Evolutionary conservation across 2,888 invertebrate genomes (phyloP), one percentile per base, ranked within the genome.

Genomic region (Chrysomela aeneicollis): DNA sequence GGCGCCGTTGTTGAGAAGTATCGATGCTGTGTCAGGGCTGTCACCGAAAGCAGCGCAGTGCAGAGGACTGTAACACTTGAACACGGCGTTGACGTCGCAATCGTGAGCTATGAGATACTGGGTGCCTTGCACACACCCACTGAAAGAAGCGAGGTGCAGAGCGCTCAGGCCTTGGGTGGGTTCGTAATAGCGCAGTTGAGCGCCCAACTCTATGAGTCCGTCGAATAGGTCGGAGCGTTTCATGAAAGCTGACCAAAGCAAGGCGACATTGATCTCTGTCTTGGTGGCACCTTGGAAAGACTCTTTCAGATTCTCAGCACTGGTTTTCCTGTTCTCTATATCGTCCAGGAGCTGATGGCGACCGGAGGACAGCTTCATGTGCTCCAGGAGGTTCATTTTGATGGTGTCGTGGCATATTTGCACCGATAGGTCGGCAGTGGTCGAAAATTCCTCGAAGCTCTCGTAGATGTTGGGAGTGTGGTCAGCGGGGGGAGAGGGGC

Each of bases 41-140:
- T 95, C 93, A 12, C 95, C 93, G 82, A 94, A 94, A 32, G 95
- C 94, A 12, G 95, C 93, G 79, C 93, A 94, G 81, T 97, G 95
- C 64, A 96, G 86, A 0, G 95, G 94, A 51, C 92, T 91, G 79
- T 92, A 92, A 73, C 89, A 88, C 79, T 90, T 89, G 64, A 88
- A 87, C 77, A 88, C 87, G 57, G 88, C 86, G 82, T 91, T 90
- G 8, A 92, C 87, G 75, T 90, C 90, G 71, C 88, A 86, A 1
- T 90, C 91, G 74, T 88, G 87, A 26, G 87, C 82, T 52, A 93
- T 86, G 57, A 94, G 85, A 77, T 87, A 90, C 72, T 86, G 87
- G 8, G 91, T 88, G 68, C 92, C 90, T 17, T 89, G 87, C 54
- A 88, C 81, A 69, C 90, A 92, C n/a, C 92, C 92, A 74, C 91